Evolutionary conservation across 2,888 invertebrate species (phyloP), one percentile per base, ranked within the genome.

Genomic region (Melanargia galathea): DNA sequence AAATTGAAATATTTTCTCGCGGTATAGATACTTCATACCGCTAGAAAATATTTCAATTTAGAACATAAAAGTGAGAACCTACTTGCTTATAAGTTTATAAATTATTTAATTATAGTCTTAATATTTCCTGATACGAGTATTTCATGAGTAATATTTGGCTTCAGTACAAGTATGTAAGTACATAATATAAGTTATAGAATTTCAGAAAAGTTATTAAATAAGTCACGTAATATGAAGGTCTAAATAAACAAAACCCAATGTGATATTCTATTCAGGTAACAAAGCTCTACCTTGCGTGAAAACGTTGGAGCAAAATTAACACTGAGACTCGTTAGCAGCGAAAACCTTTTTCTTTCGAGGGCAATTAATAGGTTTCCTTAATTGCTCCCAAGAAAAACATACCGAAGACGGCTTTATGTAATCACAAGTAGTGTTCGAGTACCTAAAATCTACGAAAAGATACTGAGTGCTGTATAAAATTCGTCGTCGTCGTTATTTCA

Each of bases 281-380:
- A 6, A 10, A 52, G 52, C 16, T 52, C 35, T 20, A 52, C 52
- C 52, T 52, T 52, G 52, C 52, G 52, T 55, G 20, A 43, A 43
- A 55, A 55, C 52, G 52, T 26, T 30, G 51, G 13, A 20, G 35
- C 52, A 54, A 54, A 54, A 54, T 54, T 54, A 35, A 54, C 33
- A 35, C 35, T 1, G 16, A 51, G 33, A 40, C 55, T 43, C 40
- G 43, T 55, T 55, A 55, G 43, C 11, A 43, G 40, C 16, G 26
- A 43, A 55, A 55, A 55, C 55, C 40, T 43, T 55, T 55, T 55
- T 24, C 55, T 43, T 55, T 40, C 24, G 24, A 7, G 40, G 26
- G n/a, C 55, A 55, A 43, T 55, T 24, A 55, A 18, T 52, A 52
- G 35, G 11, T 6, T 35, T 52, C 52, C 55, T 55, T 24, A 55